Evolutionary conservation across 1,140 invertebrate genomes (phyloP).

Genomic region (Drosophila serrata): DNA sequence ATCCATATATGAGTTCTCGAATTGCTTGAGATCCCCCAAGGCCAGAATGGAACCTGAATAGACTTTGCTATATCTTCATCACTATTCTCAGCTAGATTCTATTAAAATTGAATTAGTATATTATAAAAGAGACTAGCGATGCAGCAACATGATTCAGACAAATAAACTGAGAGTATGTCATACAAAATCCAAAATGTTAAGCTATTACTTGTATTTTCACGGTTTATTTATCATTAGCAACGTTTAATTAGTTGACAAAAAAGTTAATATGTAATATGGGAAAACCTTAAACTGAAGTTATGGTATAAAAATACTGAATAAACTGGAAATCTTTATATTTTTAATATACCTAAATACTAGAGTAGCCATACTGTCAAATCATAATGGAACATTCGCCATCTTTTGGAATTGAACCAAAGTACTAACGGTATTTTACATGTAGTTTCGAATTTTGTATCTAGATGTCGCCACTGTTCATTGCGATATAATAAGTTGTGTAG

Average conservation of each 20-base stretch:
- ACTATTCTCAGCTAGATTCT: background rate
- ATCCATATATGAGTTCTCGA: conserved; percentile 37
- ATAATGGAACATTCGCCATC: background rate
- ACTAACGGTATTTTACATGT: background rate
- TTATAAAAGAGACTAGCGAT: background rate
- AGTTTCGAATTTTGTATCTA: background rate
- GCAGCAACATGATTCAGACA: background rate
- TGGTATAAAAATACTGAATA: background rate
- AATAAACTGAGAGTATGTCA: background rate
- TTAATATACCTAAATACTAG: background rate
- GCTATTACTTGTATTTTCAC: background rate
- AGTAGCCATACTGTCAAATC: background rate
- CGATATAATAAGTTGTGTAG: background rate
- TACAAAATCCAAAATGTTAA: background rate
- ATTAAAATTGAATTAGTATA: background rate
- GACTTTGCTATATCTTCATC: background rate
- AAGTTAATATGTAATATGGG: background rate
- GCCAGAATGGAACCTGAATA: conserved; percentile 37
- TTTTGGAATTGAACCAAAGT: background rate
- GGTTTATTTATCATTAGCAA: background rate
- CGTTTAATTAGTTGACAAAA: background rate
- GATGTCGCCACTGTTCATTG: background rate
- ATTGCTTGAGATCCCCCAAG: conserved; percentile 16
- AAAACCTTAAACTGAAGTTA: too few relatives aligned
- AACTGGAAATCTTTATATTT: too few relatives aligned